Percentiles rank a stretch among this genome's conserved stretches.
Evolutionary conservation across 2,113 vertebrate genomes (phyloP).

Genomic region (Carettochelys insculpta): DNA sequence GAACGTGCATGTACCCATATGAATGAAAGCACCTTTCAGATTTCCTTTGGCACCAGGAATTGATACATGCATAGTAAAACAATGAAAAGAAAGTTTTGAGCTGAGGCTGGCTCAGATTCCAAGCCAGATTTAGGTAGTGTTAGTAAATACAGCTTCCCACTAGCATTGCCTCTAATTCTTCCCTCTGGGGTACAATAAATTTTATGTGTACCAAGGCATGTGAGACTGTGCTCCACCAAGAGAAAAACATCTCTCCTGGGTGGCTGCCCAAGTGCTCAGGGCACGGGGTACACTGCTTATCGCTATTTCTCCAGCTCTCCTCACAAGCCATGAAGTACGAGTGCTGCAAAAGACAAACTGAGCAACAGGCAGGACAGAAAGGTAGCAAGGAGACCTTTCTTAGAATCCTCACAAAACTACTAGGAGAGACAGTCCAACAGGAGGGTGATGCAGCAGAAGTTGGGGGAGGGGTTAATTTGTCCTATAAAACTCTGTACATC

Average conservation of each 20-base stretch:
- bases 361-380: background rate
- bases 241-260: too few species aligned
- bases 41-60: background rate
- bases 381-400: background rate
- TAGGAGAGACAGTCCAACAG: background rate
- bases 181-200: too few species aligned
- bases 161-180: too few species aligned
- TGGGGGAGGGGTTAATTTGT: background rate
- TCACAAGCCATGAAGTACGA: slow-evolving; percentile 31
- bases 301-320: slow-evolving; percentile 25
- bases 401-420: slow-evolving; percentile 28
- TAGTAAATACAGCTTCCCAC: slow-evolving; percentile 25
- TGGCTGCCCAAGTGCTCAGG: too few species aligned
- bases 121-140: slow-evolving; percentile 29
- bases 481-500: slow-evolving; percentile 15
- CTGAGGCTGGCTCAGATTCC: background rate
- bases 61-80: background rate
- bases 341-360: background rate
- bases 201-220: too few species aligned
- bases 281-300: slow-evolving; percentile 13
- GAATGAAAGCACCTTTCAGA: slow-evolving; percentile 7
- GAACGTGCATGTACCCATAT: background rate
- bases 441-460: slow-evolving; percentile 15
- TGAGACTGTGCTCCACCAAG: too few species aligned
- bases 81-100: background rate